phyloP scores from a whole-genome alignment of 1,140 invertebrate genomes.

The Popillia japonica region DNA sequence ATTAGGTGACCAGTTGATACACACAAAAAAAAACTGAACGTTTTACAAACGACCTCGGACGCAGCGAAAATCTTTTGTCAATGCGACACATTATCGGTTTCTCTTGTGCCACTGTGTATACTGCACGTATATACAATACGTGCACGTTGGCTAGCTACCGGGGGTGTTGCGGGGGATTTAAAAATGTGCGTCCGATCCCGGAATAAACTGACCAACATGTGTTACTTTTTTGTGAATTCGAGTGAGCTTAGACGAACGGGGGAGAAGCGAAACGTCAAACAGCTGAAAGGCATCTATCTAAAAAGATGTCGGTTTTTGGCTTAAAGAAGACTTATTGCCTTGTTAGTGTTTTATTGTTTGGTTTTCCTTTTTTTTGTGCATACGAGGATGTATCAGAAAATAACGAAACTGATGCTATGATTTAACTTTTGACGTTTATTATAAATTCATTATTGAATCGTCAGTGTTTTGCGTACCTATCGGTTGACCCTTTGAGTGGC shows the following conservation, averaged over 20 bases:
- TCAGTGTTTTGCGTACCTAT: no score
- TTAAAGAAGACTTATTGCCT: slow-evolving; percentile 1
- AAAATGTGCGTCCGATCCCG: slow-evolving; percentile 4
- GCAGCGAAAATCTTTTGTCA: slow-evolving; percentile 1
- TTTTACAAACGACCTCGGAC: slow-evolving; percentile 30
- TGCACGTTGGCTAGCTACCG: neutral
- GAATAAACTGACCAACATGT: slow-evolving; percentile 31
- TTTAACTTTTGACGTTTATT: neutral
- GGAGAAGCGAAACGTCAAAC: neutral
- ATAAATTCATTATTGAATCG: no score
- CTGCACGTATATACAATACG: neutral
- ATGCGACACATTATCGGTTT: slow-evolving; percentile 9
- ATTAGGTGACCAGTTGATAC: slow-evolving; percentile 28
- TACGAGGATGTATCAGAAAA: neutral
- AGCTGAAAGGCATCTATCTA: slow-evolving; percentile 29
- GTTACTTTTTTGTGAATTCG: slow-evolving; percentile 25
- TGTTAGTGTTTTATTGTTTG: neutral
- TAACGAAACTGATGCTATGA: neutral
- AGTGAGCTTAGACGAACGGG: neutral
- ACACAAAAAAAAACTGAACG: slow-evolving; percentile 17
- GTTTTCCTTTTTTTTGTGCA: neutral
- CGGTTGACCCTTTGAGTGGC: no score
- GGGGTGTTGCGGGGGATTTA: slow-evolving; percentile 1
- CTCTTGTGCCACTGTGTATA: no score
- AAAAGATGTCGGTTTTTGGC: slow-evolving; percentile 14